Evolutionary conservation across 2,113 vertebrate species (phyloP), one percentile per base, ranked within the genome.

Genomic region (Acanthochromis polyacanthus): DNA sequence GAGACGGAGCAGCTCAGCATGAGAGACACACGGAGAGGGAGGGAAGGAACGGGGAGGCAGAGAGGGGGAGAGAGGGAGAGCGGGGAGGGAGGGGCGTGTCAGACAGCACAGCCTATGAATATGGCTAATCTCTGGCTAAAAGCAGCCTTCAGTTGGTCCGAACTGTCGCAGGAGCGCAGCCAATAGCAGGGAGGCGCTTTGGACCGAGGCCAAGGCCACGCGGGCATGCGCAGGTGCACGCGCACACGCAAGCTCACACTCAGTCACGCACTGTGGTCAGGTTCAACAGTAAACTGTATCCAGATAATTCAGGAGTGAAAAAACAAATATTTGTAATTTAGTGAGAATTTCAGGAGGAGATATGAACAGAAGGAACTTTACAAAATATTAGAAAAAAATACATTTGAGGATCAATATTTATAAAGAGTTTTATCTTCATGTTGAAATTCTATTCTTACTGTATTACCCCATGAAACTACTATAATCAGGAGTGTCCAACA

Each of bases 111-210:
- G 59, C 64, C 89, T 51, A 58, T 75, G 86, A 74, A 89, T 75
- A 75, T 71, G 85, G 82, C 71, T 93, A 83, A 89, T 91, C 83
- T 80, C 4, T 22, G 63, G 64, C 74, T 81, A 69, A 87, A 81
- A 32, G 36, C 28, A 86, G 69, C 36, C 60, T 10, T 28, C 76
- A 58, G 75, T 75, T 57, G 69, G 45, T 61, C 59, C 75, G 62
- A 59, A 81, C 66, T n/a, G 82, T 79, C 81, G 78, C 80, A 83
- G n/a, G 65, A 58, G 43, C 74, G 23, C 69, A 71, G 46, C 73
- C 75, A 77, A 78, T 75, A 25, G 67, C 20, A 40, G 63, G 25
- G 25, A 17, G 62, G 50, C 32, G 32, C n/a, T 67, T 59, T 66
- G 70, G 40, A 53, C 48, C 17, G 59, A 63, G 64, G 48, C 59